Percentiles rank a stretch among this genome's conserved stretches.
Evolutionary conservation across 2,113 vertebrate species (phyloP).

Genomic region (Tichodroma muraria): DNA sequence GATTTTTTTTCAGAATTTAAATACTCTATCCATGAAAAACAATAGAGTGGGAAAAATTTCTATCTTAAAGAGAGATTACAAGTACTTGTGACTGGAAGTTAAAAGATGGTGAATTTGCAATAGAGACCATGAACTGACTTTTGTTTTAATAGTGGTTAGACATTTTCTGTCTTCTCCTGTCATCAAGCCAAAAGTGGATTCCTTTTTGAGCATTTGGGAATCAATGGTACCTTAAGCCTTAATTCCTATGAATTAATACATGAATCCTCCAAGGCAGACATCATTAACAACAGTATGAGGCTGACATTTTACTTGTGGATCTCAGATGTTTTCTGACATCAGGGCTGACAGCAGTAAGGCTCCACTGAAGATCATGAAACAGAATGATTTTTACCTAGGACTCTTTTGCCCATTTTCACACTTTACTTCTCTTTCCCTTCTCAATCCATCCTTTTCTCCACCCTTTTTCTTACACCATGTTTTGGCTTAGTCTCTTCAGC

Average conservation of each 20-base stretch:
- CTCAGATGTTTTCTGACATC: background rate
- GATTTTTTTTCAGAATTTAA: background rate
- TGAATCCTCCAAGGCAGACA: background rate
- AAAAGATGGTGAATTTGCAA: background rate
- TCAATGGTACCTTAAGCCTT: background rate
- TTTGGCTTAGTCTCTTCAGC: background rate
- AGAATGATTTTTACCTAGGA: background rate
- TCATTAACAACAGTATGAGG: fast-evolving
- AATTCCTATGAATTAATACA: background rate
- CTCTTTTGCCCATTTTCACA: background rate
- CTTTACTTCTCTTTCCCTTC: background rate
- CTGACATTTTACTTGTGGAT: background rate
- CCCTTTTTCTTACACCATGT: background rate
- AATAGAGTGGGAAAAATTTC: background rate
- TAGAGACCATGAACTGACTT: background rate
- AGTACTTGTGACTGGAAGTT: background rate
- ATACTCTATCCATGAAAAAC: background rate
- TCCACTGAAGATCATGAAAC: background rate
- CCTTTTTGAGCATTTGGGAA: background rate
- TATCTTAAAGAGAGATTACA: background rate
- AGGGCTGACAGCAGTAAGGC: background rate
- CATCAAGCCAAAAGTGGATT: background rate
- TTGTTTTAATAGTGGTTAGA: background rate
- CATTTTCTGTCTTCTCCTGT: background rate
- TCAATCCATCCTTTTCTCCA: background rate